Conservation (phyloP, 2,797 vertebrate species). For the Acrossocheilus fasciatus region DNA sequence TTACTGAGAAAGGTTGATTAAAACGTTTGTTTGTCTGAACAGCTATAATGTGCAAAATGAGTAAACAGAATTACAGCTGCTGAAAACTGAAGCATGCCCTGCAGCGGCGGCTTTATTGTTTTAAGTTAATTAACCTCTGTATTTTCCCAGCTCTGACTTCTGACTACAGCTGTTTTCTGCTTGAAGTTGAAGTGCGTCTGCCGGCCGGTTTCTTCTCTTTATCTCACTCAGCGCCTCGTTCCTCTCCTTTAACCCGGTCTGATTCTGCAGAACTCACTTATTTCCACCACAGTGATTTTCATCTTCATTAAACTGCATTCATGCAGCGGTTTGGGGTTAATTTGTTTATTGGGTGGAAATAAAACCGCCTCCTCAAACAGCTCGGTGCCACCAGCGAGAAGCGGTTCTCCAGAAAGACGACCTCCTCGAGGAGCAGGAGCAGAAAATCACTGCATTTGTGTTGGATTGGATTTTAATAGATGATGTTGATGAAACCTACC, state of each 20-base stretch:
- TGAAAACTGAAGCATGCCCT: not conserved
- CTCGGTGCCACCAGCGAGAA: not conserved
- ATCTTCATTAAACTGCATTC: conserved; percentile 37
- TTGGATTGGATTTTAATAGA: not conserved
- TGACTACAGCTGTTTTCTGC: not conserved
- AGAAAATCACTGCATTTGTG: no score
- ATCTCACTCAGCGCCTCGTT: not conserved
- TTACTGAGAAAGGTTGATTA: not conserved
- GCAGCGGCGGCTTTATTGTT: not conserved
- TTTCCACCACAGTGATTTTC: conserved; percentile 30
- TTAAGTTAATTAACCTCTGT: not conserved
- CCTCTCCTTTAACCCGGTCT: not conserved
- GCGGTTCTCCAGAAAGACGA: not conserved
- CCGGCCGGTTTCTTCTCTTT: no score
- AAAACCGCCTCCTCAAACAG: conserved; percentile 16
- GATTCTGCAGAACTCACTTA: conserved; percentile 19
- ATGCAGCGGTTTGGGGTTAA: conserved; percentile 40
- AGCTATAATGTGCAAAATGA: no score
- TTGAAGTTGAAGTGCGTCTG: no score
- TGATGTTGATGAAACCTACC: not conserved
- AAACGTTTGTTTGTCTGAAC: not conserved
- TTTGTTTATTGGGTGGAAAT: conserved; percentile 41
- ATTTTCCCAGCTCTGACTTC: not conserved
- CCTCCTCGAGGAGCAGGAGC: no score
- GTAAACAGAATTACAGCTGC: not conserved